Base-by-base conservation (phyloP, 1,140 invertebrate species). In the Pomacea maculata region DNA sequence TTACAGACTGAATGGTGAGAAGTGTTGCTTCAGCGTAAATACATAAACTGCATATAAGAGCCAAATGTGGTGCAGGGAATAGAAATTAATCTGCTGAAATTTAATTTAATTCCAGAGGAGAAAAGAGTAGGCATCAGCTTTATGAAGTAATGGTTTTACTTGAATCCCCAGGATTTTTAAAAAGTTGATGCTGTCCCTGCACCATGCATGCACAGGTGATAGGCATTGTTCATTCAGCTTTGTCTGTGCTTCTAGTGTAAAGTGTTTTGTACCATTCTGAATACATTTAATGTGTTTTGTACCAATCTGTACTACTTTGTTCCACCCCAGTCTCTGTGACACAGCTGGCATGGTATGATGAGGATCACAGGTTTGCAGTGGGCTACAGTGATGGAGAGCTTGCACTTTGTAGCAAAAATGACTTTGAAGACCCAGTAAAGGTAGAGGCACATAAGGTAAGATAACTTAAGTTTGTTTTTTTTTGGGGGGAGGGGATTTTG, bases 301-400 rank as follows among this genome's bases (percentile, higher is more conserved):
- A 61, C 34, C 34, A 45, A 6, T 45, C 34, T 45, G 34, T 45
- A 45, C 68, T 25, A 74, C 68, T 83, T 80, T 82, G 79, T 76
- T 86, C 84, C 78, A 64, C 88, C 91, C 74, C 86, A 93, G 93
- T 92, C 54, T 91, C 93, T 79, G 93, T 94, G 67, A 92, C 91
- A 64, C 88, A 91, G 76, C 90, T 94, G 54, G 92, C 92, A 55
- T 94, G 94, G 94, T 90, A 90, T 82, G 89, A 93, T 81, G 92
- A 94, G 85, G 92, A 93, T 21, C 90, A 91, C 77, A 89, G 91
- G 67, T 94, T 93, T 91, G 93, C 92, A 45, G 91, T 94, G 12
- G 93, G 91, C 15, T 94, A 92, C 87, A 89, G 91, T 81, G 93
- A 94, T 91, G 94, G 94, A n/a, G 88, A 92, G 14, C 85, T 94